Percentiles rank a stretch among this genome's conserved stretches.
phyloP scores from a whole-genome alignment of 2,888 invertebrate genomes.

The Escarpia spicata region DNA sequence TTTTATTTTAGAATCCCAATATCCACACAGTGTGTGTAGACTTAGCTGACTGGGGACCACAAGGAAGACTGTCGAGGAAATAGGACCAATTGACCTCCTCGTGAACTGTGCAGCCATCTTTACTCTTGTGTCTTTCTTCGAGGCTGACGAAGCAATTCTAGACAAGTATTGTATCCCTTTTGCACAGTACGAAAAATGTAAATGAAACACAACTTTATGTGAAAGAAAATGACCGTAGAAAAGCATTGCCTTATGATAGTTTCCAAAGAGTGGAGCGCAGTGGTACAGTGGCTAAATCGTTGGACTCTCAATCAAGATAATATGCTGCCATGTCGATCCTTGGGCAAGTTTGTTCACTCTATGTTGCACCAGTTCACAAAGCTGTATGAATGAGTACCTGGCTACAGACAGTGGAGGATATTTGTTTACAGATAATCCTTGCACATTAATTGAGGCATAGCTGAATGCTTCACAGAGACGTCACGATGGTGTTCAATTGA shows the following conservation, averaged over 20 bases:
- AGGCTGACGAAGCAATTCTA: conserved; percentile 52
- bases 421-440: no score
- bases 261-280: background rate
- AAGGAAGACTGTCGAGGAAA: conserved; percentile 71
- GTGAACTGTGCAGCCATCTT: conserved; percentile 91
- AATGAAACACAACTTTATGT: background rate
- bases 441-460: no score
- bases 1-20: conserved; percentile 45
- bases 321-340: no score
- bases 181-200: background rate
- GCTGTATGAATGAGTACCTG: no score
- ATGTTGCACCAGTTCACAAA: no score
- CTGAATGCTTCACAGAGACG: no score
- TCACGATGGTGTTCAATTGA: no score
- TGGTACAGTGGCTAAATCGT: no score
- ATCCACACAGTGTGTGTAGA: conserved; percentile 73
- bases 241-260: background rate
- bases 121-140: conserved; percentile 76
- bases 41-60: conserved; percentile 80
- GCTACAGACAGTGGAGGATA: no score
- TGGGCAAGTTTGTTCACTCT: no score
- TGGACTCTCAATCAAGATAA: no score
- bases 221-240: background rate
- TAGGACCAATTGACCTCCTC: conserved; percentile 79
- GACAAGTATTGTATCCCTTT: background rate